Evolutionary conservation across 2,113 vertebrate species (phyloP).

Genomic region (Platichthys stellatus): DNA sequence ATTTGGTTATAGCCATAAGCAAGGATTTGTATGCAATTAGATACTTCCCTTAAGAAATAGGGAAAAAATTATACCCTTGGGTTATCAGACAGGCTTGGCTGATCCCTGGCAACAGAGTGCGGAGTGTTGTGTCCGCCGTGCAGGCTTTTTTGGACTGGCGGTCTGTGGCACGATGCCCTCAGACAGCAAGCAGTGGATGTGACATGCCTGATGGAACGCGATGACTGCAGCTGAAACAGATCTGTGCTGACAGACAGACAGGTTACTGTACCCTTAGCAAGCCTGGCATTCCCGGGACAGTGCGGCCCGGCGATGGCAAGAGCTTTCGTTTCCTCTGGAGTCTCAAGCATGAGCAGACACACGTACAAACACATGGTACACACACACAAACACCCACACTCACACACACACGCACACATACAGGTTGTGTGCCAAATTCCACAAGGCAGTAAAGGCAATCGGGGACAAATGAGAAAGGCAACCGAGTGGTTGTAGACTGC

Average conservation of each 20-base stretch:
- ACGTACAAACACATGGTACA: conserved; percentile 2
- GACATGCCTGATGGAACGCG: conserved; percentile 56
- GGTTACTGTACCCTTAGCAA: conserved; percentile 67
- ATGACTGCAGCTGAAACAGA: conserved; percentile 65
- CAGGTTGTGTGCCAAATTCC: conserved; percentile 68
- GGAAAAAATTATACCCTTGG: conserved; percentile 13
- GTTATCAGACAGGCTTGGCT: conserved; percentile 50
- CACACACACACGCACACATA: conserved; percentile 51
- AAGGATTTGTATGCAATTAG: conserved; percentile 40
- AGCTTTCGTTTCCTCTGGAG: conserved; percentile 43
- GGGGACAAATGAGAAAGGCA: conserved; percentile 68
- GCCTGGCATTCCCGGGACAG: conserved; percentile 67
- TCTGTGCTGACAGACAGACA: conserved; percentile 72
- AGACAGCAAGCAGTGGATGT: conserved; percentile 45
- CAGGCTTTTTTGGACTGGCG: conserved; percentile 44
- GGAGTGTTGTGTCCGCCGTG: conserved; percentile 53
- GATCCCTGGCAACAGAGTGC: conserved; percentile 50
- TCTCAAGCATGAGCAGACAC: not conserved
- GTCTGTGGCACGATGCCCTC: conserved; percentile 57
- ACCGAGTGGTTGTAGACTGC: conserved; percentile 44
- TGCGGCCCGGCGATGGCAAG: conserved; percentile 50
- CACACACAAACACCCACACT: conserved; percentile 36
- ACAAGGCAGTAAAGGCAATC: conserved; percentile 66
- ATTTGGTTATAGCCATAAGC: conserved; percentile 37
- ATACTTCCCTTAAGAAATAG: conserved; percentile 39